Evolutionary conservation across 2,797 vertebrate species (phyloP).

Genomic region (Danio aesculapii): DNA sequence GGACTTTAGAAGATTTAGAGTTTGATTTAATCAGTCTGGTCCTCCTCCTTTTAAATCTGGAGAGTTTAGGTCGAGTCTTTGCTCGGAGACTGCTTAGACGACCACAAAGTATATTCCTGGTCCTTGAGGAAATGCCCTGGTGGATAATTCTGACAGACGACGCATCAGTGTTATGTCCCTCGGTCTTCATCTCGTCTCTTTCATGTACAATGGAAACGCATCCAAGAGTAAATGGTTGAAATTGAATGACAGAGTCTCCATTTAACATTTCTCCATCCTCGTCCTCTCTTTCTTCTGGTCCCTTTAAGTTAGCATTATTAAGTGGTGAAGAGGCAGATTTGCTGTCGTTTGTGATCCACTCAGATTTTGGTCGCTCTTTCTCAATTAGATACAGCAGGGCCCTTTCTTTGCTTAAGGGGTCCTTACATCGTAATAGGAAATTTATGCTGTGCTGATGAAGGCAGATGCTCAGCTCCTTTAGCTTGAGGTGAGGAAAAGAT

Average conservation of each 20-base stretch:
- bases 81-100: slow-evolving; percentile 34
- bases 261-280: slow-evolving; percentile 19
- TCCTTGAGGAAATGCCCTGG: slow-evolving; percentile 67
- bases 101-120: slow-evolving; percentile 57
- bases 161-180: slow-evolving; percentile 46
- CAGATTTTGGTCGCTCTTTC: slow-evolving; percentile 60
- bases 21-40: slow-evolving; percentile 39
- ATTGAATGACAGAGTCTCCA: slow-evolving; percentile 37
- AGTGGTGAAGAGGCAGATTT: background rate
- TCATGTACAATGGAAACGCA: slow-evolving; percentile 56
- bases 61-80: slow-evolving; percentile 37
- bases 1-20: slow-evolving; percentile 15
- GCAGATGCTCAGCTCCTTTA: slow-evolving; percentile 73
- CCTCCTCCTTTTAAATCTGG: slow-evolving; percentile 46
- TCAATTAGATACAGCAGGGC: slow-evolving; percentile 72
- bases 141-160: slow-evolving; percentile 64
- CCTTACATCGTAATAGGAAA: slow-evolving; percentile 76
- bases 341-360: slow-evolving; percentile 33
- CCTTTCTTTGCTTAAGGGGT: slow-evolving; percentile 76
- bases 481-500: slow-evolving; percentile 66
- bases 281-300: slow-evolving; percentile 35
- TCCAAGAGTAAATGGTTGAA: slow-evolving; percentile 70
- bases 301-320: background rate
- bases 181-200: slow-evolving; percentile 45
- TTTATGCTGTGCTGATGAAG: slow-evolving; percentile 78